Evolutionary conservation across 2,888 invertebrate genomes (phyloP).

Genomic region (Limenitis camilla): DNA sequence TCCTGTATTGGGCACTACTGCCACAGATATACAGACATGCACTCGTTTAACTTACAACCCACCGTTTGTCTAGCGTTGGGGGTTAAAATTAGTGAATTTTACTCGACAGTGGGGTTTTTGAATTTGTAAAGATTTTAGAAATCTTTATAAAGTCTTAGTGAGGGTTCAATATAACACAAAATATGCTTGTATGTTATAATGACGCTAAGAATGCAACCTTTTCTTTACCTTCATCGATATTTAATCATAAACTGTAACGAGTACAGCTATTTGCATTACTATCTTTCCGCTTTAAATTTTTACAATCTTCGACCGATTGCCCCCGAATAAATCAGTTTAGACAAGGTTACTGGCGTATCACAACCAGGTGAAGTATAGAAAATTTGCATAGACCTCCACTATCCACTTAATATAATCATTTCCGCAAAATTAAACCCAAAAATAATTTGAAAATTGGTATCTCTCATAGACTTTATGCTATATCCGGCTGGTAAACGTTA

Average conservation of each 20-base stretch:
- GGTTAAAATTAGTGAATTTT: too few species aligned
- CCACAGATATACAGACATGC: too few species aligned
- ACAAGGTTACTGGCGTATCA: slow-evolving; percentile 25
- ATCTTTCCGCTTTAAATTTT: slow-evolving; percentile 1
- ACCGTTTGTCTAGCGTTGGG: too few species aligned
- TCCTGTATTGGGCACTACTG: too few species aligned
- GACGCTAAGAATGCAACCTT: background rate
- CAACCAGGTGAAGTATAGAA: slow-evolving; percentile 18
- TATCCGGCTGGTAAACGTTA: slow-evolving; percentile 9
- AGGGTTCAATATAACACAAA: background rate
- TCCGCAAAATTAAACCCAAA: slow-evolving; percentile 40
- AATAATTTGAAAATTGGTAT: slow-evolving; percentile 14
- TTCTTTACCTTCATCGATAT: background rate
- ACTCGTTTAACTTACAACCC: too few species aligned
- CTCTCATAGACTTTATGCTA: slow-evolving; percentile 9
- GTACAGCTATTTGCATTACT: background rate
- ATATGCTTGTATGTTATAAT: background rate
- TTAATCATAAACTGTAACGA: background rate
- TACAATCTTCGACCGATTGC: slow-evolving; percentile 1
- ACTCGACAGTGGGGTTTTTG: too few species aligned
- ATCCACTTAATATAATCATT: slow-evolving; percentile 35
- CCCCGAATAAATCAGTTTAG: slow-evolving; percentile 18
- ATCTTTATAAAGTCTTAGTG: background rate
- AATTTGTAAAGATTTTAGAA: too few species aligned
- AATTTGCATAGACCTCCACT: slow-evolving; percentile 36